These are phyloP conservation scores for Pontoporia blainvillei DNA, from an alignment of 2,113 vertebrate species.

Conservation along the genomic window DNA sequence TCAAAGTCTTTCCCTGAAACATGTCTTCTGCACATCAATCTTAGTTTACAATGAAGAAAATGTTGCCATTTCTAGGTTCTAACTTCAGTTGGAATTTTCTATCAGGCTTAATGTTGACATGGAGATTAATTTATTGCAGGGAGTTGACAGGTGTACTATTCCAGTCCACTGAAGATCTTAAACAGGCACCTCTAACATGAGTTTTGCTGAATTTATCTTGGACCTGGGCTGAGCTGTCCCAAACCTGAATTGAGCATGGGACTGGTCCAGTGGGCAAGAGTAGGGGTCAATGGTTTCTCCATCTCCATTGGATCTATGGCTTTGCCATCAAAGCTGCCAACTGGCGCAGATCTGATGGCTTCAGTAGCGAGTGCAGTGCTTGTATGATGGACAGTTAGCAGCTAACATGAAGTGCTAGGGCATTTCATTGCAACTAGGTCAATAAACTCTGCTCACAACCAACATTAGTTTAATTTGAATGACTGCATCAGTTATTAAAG, in stretches of 20 bases:
- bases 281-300: background rate
- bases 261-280: background rate
- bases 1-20: background rate
- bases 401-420: background rate
- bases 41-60: background rate
- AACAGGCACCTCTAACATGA: background rate
- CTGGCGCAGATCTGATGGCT: background rate
- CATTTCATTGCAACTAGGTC: background rate
- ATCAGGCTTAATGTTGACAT: background rate
- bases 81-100: background rate
- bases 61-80: background rate
- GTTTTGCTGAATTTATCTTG: background rate
- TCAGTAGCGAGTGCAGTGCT: background rate
- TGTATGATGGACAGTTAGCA: background rate
- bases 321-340: background rate
- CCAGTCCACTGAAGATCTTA: background rate
- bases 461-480: background rate
- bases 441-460: background rate
- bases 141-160: background rate
- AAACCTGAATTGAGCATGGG: background rate
- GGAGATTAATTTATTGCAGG: background rate
- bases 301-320: background rate
- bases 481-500: background rate
- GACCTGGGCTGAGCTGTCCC: background rate
- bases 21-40: background rate